These are phyloP conservation scores for Triplophysa dalaica DNA, from an alignment of 2,113 vertebrate genomes.

Conservation along the genomic window DNA sequence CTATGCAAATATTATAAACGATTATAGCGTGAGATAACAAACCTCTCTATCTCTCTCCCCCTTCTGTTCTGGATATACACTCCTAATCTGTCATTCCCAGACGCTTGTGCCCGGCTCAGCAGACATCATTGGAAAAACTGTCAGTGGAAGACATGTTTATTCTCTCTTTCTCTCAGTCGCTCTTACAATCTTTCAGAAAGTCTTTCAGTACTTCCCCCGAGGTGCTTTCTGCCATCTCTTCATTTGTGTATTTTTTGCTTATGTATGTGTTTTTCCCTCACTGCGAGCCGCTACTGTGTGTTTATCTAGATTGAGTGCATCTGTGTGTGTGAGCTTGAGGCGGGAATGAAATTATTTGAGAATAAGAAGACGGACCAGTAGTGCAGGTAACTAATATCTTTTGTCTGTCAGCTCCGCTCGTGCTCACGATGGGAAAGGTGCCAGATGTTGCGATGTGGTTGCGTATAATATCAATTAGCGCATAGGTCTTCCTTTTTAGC, in stretches of 20 bases:
- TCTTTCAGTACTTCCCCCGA: conserved; percentile 10
- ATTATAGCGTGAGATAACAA: conserved; percentile 25
- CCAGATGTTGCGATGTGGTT: background rate
- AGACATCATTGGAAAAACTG: conserved; percentile 37
- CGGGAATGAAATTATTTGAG: background rate
- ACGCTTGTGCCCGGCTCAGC: background rate
- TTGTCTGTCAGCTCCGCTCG: background rate
- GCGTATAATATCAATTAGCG: background rate
- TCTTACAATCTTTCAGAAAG: background rate
- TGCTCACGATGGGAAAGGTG: background rate
- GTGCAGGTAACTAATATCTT: background rate
- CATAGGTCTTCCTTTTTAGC: background rate
- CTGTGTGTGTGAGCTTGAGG: background rate
- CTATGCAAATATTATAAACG: conserved; percentile 34
- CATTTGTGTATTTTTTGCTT: conserved; percentile 21
- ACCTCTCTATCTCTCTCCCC: conserved; percentile 5
- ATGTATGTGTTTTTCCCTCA: background rate
- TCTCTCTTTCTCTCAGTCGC: background rate
- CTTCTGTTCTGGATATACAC: conserved; percentile 22
- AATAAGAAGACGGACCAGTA: background rate
- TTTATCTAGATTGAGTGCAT: background rate
- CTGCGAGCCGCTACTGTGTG: background rate
- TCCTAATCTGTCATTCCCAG: conserved; percentile 47
- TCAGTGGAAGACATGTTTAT: conserved; percentile 36
- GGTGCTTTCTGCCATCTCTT: conserved; percentile 9